Percentiles rank a stretch among this genome's conserved stretches.
These are phyloP conservation scores for Aythya fuligula DNA, from an alignment of 2,797 vertebrate genomes.

Conservation along the genomic window DNA sequence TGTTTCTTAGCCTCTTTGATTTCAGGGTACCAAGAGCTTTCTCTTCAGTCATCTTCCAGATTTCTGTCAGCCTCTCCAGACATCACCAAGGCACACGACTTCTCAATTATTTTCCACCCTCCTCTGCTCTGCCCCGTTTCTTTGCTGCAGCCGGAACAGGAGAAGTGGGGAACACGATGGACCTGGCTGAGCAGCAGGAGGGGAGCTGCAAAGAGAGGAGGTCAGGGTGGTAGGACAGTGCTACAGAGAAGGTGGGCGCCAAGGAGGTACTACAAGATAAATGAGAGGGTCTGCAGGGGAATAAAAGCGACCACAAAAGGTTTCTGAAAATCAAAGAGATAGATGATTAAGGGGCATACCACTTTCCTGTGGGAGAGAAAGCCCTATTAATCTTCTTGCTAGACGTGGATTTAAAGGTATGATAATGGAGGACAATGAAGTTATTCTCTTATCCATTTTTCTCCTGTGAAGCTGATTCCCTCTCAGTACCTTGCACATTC, in stretches of 20 bases:
- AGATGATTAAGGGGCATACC: neutral
- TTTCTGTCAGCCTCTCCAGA: neutral
- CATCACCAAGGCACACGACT: neutral
- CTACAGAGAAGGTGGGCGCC: neutral
- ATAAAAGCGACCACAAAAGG: neutral
- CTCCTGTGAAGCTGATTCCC: neutral
- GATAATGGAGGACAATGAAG: neutral
- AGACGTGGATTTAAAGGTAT: neutral
- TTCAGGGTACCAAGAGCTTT: neutral
- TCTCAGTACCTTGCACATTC: neutral
- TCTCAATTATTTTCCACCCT: neutral
- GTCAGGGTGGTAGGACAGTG: accelerated
- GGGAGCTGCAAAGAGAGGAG: neutral
- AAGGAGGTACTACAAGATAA: neutral
- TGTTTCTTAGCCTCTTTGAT: neutral
- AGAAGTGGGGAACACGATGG: neutral
- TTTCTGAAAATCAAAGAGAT: neutral
- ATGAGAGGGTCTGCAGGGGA: neutral
- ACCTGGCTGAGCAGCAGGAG: accelerated
- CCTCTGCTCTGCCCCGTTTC: neutral
- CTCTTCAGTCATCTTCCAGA: neutral
- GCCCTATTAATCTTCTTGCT: neutral
- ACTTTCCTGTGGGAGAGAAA: neutral
- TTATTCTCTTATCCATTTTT: neutral
- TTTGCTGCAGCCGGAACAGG: neutral